Conservation (phyloP, 2,113 vertebrate genomes). For the Calidris pygmaea region DNA sequence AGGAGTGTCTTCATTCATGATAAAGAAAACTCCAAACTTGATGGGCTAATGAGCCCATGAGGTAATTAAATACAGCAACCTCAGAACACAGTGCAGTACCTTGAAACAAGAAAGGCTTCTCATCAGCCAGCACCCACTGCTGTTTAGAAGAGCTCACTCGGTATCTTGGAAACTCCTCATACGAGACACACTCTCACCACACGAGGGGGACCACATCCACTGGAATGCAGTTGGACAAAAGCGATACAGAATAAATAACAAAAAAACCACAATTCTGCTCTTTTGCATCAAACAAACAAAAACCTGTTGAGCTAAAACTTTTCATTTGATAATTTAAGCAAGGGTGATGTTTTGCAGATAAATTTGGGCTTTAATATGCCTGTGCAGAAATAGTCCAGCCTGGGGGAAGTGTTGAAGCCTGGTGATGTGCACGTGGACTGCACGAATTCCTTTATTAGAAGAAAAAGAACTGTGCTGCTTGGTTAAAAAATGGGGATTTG, state of each 20-base stretch:
- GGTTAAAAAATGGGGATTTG: background rate
- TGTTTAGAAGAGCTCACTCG: background rate
- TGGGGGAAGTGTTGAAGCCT: background rate
- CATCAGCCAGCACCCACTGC: background rate
- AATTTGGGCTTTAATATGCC: background rate
- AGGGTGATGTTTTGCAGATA: background rate
- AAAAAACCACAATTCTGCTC: background rate
- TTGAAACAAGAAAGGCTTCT: background rate
- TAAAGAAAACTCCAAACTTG: background rate
- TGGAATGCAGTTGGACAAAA: background rate
- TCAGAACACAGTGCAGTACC: background rate
- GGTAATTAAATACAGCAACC: background rate
- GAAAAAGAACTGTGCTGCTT: background rate
- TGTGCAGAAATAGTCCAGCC: background rate
- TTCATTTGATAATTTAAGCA: background rate
- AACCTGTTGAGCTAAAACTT: background rate
- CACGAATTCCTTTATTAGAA: background rate
- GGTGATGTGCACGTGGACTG: accelerated
- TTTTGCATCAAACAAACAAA: background rate
- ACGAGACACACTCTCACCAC: background rate
- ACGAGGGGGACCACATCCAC: no score
- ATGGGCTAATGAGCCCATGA: background rate
- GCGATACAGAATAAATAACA: background rate
- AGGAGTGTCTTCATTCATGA: background rate
- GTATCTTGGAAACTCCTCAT: background rate